These are phyloP conservation scores for Amblyteles armatorius DNA, from an alignment of 2,888 invertebrate genomes.

Conservation along the genomic window DNA sequence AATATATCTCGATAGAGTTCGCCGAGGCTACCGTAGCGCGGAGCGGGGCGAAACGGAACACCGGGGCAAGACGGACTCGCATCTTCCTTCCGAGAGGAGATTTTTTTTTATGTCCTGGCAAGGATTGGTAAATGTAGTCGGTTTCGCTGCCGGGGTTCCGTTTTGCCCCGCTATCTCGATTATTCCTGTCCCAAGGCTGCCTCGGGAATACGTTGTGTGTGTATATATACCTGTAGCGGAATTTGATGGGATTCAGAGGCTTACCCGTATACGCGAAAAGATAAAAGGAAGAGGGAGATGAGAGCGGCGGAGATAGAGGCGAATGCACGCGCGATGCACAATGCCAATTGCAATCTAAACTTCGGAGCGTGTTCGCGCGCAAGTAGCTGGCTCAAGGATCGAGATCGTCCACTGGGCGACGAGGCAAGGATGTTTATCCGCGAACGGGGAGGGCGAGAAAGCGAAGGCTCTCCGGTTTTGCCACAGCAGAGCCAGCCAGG, in stretches of 20 bases:
- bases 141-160: neutral
- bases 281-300: constrained; percentile 13
- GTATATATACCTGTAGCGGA: constrained; percentile 2
- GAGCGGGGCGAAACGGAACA: neutral
- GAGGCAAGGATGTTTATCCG: constrained; percentile 68
- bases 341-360: constrained; percentile 66
- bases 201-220: constrained; percentile 8
- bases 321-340: constrained; percentile 54
- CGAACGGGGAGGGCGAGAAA: constrained; percentile 47
- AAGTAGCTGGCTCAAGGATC: constrained; percentile 41
- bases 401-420: constrained; percentile 40
- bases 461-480: constrained; percentile 47
- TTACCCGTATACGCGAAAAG: constrained; percentile 44
- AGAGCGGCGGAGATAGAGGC: constrained; percentile 37
- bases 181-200: neutral
- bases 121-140: too few species aligned
- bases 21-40: neutral
- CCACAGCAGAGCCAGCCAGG: constrained; percentile 50
- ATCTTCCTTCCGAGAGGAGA: neutral
- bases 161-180: neutral
- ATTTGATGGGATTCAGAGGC: constrained; percentile 53
- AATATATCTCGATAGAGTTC: constrained; percentile 47
- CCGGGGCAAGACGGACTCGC: neutral
- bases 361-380: constrained; percentile 40
- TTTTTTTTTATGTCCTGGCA: too few species aligned